Percentiles rank a stretch among this genome's conserved stretches.
phyloP scores from a whole-genome alignment of 2,113 vertebrate genomes.

The Oplegnathus fasciatus region DNA sequence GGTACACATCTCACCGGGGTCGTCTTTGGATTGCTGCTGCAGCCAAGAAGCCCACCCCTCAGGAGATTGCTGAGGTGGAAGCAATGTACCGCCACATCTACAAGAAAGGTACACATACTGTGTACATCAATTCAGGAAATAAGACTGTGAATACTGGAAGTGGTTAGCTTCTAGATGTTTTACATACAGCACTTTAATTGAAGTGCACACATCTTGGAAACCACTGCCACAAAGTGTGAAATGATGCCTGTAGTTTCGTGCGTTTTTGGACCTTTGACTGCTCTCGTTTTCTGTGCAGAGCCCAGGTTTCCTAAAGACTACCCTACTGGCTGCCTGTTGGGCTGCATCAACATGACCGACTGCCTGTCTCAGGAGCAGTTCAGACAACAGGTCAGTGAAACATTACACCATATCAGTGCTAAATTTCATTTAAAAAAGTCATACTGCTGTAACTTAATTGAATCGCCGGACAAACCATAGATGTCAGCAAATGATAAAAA shows the following conservation, averaged over 20 bases:
- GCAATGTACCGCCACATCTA: constrained; percentile 87
- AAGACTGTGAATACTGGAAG: not conserved
- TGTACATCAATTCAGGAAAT: not conserved
- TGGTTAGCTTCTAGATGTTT: not conserved
- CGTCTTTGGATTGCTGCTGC: constrained; percentile 97
- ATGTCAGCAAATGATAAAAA: not conserved
- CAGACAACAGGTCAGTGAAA: constrained; percentile 89
- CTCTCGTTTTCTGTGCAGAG: constrained; percentile 82
- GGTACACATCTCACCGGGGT: constrained; percentile 96
- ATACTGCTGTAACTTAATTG: not conserved
- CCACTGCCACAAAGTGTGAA: not conserved
- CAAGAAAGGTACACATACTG: constrained; percentile 84
- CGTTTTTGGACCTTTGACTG: constrained; percentile 20
- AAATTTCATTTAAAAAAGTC: not conserved
- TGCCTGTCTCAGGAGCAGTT: constrained; percentile 95
- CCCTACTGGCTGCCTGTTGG: constrained; percentile 94
- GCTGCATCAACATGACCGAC: constrained; percentile 91
- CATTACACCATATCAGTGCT: no score
- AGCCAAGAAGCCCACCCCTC: constrained; percentile 90
- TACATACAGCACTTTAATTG: not conserved
- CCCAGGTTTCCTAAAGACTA: constrained; percentile 92
- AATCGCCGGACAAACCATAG: not conserved
- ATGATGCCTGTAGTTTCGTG: not conserved
- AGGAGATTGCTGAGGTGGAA: constrained; percentile 93
- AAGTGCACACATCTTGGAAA: not conserved